A percentile compares a stretch with the other conserved stretches of the same genome.
These are phyloP conservation scores for Mormyrops boulengeri DNA, from an alignment of 2,797 vertebrate genomes.

Conservation along the genomic window DNA sequence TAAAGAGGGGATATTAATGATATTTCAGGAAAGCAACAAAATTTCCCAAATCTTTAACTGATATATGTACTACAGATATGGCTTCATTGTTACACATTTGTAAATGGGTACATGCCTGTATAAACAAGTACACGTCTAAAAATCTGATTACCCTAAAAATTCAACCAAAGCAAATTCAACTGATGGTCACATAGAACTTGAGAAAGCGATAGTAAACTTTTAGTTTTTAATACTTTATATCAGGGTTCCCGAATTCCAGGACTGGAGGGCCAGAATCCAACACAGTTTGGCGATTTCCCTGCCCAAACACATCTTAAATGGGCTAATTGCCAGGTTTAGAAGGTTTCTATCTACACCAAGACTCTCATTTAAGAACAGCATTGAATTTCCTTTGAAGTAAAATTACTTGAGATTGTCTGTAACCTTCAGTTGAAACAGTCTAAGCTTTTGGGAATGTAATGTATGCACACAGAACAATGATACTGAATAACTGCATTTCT, in stretches of 20 bases:
- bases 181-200: background rate
- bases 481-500: constrained; percentile 6
- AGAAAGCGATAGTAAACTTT: background rate
- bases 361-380: background rate
- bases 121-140: constrained; percentile 45
- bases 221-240: background rate
- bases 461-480: background rate
- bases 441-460: constrained; percentile 4
- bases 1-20: background rate
- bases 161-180: background rate
- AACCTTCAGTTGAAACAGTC: background rate
- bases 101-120: constrained; percentile 28
- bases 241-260: background rate
- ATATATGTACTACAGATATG: background rate
- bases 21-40: background rate
- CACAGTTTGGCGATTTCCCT: background rate
- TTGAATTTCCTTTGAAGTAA: background rate
- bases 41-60: background rate
- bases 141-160: background rate
- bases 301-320: background rate
- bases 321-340: background rate
- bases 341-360: background rate
- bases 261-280: background rate
- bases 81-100: background rate
- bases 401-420: background rate